phyloP scores from a whole-genome alignment of 1,140 invertebrate genomes.

The Mactra quadrangularis region DNA sequence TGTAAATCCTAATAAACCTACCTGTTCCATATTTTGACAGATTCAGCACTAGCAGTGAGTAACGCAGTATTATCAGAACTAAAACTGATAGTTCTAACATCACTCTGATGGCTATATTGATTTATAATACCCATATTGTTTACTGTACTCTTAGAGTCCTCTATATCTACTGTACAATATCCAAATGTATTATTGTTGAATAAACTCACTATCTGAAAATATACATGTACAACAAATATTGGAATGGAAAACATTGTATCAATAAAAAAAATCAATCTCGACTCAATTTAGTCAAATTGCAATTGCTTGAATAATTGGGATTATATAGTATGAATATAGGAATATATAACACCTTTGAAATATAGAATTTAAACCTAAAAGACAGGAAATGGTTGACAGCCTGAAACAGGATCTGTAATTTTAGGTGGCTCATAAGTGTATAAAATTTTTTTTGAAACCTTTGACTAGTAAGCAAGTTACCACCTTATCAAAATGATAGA shows the following conservation, averaged over 20 bases:
- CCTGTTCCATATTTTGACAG: conserved; percentile 97
- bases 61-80: conserved; percentile 90
- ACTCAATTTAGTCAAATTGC: background rate
- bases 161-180: conserved; percentile 84
- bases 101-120: conserved; percentile 92
- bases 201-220: conserved; percentile 82
- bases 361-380: too few relatives aligned
- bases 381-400: too few relatives aligned
- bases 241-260: background rate
- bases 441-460: too few relatives aligned
- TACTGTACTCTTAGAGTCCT: conserved; percentile 84
- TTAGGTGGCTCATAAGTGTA: too few relatives aligned
- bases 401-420: too few relatives aligned
- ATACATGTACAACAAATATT: conserved; percentile 48
- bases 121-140: conserved; percentile 85
- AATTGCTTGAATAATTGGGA: background rate
- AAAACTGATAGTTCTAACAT: conserved; percentile 93
- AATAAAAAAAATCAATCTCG: background rate
- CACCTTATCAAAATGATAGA: too few relatives aligned
- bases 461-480: too few relatives aligned
- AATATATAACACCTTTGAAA: background rate
- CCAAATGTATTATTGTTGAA: conserved; percentile 84
- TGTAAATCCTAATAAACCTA: too few relatives aligned
- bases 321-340: too few relatives aligned
- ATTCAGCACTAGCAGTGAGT: conserved; percentile 92